Base-by-base conservation (phyloP, 2,888 invertebrate genomes). In the Macrophya alboannulata region DNA sequence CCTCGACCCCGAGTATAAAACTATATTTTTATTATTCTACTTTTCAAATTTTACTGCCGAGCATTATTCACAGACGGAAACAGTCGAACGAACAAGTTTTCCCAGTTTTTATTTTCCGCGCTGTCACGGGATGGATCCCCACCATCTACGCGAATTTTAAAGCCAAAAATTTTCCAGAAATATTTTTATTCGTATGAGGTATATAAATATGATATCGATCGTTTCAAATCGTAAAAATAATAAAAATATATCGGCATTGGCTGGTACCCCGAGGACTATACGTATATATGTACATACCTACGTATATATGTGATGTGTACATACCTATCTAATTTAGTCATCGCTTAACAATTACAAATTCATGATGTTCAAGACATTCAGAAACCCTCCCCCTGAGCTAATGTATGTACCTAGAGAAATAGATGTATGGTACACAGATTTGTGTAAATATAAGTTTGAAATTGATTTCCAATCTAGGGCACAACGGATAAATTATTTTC, bases 1-100 rank as follows among this genome's bases (percentile, higher is more conserved):
- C 15, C 45, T 74, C 43, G 45, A 45, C 74, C 37, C 10, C 68
- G 31, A 31, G 37, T 68, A 68, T 37, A 68, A 74, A 74, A 74
- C 74, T 45, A 45, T 68, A 68, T 74, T 74, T 72, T 45, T 74
- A 74, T 74, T 77, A 77, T 77, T 77, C 17, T 17, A 77, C 77
- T 31, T 43, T 51, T 55, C 51, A 15, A 77, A 77, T 17, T 51
- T 55, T 55, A 74, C 31, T 77, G 55, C n/a, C 48, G 51, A 55
- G 51, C 55, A 77, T 77, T 77, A 48, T 37, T 77, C 77, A 77
- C 77, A 25, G 31, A 25, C 37, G 77, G 68, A 37, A 15, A 68
- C 68, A 37, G 31, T 17, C 68, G 17, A 25, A 62, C 10, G 62
- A 8, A 48, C 9, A 10, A 25, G 21, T 62, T 62, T 25, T 62